Evolutionary conservation across 2,888 invertebrate genomes (phyloP), one percentile per base, ranked within the genome.

Genomic region (Stictocephala bisonia): DNA sequence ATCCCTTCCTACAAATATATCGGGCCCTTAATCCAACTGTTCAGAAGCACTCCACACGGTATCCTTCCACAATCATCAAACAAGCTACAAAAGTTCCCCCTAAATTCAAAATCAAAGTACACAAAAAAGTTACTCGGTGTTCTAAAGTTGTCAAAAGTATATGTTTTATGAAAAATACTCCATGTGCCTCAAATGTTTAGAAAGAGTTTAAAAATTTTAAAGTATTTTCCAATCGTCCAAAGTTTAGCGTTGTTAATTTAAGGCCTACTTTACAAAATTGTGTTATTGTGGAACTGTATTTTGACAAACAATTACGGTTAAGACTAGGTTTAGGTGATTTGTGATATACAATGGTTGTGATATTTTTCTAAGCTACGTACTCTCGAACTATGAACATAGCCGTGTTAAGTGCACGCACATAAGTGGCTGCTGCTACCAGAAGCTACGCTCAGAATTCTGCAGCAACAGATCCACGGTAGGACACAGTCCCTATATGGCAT

Each of bases 341-440:
- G 78, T 78, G 78, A 78, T 78, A 78, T 73, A 77, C 76, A 75
- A 77, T 77, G 78, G 78, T 78, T 78, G 78, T 78, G 78, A 78
- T 78, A 78, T 77, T 78, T 78, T 77, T 77, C 73, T 78, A 73
- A 41, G 70, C 31, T 44, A 41, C 48, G 29, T 27, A 58, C 26
- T 26, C 51, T 44, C 58, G 58, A 29, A 71, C 70, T 26, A 71
- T 71, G 70, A 71, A 58, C 58, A 26, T 41, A 40, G 40, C 35
- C 24, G 27, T 56, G 56, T 26, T 71, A 56, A 53, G 56, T 56
- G 56, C 6, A 48, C 35, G 20, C 41, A 22, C 40, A 20, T 44
- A 56, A 56, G 27, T 41, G 44, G 26, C 29, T 44, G 58, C 70
- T 58, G 58, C 58, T 44, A n/a, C 70, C 41, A 22, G 18, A 44